Percentiles rank a stretch among this genome's conserved stretches.
Conservation (phyloP, 1,140 invertebrate species). For the Papilio xuthus region DNA sequence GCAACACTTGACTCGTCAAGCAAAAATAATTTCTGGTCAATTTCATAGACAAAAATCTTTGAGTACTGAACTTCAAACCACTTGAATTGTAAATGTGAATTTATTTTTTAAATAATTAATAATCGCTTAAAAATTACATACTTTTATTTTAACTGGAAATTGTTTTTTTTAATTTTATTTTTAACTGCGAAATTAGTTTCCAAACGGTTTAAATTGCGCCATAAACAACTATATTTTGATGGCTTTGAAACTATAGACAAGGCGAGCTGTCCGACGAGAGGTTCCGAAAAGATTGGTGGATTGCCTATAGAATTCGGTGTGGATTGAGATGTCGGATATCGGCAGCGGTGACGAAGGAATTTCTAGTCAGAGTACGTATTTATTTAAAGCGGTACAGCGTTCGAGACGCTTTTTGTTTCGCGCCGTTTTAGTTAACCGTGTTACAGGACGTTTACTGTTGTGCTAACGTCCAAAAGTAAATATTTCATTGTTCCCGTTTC, state of each 20-base stretch:
- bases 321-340: constrained; percentile 87
- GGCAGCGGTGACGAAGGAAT: constrained; percentile 87
- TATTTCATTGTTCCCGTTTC: constrained; percentile 82
- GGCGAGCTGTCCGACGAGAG: constrained; percentile 73
- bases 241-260: constrained; percentile 75
- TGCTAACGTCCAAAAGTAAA: constrained; percentile 77
- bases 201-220: constrained; percentile 28
- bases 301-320: constrained; percentile 80
- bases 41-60: not conserved
- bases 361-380: constrained; percentile 87
- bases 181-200: not conserved
- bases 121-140: not conserved
- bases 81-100: not conserved
- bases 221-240: constrained; percentile 72
- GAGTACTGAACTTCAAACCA: not conserved
- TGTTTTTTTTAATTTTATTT: not conserved
- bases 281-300: constrained; percentile 76
- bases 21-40: not conserved
- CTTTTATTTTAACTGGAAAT: not conserved
- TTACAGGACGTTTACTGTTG: constrained; percentile 56
- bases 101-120: not conserved
- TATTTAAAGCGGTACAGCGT: constrained; percentile 65
- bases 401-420: constrained; percentile 53
- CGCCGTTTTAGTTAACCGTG: constrained; percentile 58
- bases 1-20: not conserved